A percentile compares a stretch with the other conserved stretches of the same genome.
Conservation (phyloP, 2,888 invertebrate genomes). For the Cephalotes varians region DNA sequence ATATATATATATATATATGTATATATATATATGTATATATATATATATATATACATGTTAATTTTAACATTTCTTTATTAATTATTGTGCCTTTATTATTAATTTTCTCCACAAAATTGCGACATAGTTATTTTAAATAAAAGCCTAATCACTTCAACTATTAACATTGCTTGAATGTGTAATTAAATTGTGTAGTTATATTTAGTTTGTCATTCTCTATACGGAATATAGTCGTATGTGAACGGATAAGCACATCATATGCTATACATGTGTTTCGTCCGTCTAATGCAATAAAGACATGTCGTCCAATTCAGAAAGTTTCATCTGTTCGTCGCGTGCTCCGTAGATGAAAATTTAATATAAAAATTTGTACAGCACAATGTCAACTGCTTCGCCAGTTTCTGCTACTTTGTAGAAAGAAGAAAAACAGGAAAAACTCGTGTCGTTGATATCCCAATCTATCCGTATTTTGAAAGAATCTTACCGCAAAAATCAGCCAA, state of each 20-base stretch:
- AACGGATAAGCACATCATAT: conserved; percentile 12
- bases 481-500: background rate
- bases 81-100: background rate
- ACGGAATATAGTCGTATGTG: background rate
- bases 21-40: background rate
- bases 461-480: background rate
- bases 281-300: conserved; percentile 44
- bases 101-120: background rate
- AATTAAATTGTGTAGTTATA: conserved; percentile 17
- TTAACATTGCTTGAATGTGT: background rate
- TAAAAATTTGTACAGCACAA: conserved; percentile 49
- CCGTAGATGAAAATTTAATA: conserved; percentile 49
- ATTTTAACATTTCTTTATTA: background rate
- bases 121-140: background rate
- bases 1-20: background rate
- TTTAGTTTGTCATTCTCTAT: background rate
- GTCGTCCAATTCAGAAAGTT: conserved; percentile 35
- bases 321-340: conserved; percentile 20
- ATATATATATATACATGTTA: no score
- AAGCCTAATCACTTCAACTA: background rate
- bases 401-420: conserved; percentile 17
- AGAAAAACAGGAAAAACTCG: background rate
- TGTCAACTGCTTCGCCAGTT: background rate
- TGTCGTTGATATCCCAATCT: background rate
- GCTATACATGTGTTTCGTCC: background rate